Evolutionary conservation across 2,888 invertebrate species (phyloP).

Genomic region (Drosophila anceps): DNA sequence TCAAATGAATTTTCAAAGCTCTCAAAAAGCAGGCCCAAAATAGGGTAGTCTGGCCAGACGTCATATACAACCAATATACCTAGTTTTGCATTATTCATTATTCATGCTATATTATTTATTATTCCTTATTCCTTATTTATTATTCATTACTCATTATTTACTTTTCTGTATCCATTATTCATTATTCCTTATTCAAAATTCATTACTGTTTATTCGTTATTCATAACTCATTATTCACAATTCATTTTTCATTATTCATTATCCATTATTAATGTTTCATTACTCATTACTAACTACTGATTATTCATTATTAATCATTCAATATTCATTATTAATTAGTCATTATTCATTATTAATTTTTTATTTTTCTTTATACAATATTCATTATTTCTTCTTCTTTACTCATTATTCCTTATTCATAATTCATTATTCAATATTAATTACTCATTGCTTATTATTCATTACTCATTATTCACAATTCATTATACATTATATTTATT

Average conservation of each 20-base stretch:
- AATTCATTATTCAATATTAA: not conserved
- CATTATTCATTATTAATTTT: not conserved
- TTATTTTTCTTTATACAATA: not conserved
- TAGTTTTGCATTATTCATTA: not conserved
- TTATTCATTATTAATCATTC: not conserved
- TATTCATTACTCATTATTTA: not conserved
- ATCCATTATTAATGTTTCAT: not conserved
- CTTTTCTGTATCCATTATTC: not conserved
- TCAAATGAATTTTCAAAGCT: not conserved
- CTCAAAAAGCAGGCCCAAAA: not conserved
- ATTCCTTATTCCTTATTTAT: not conserved
- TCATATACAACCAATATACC: not conserved
- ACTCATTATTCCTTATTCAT: constrained; percentile 1
- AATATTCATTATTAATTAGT: not conserved
- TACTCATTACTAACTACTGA: not conserved
- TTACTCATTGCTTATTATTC: not conserved
- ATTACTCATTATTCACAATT: not conserved
- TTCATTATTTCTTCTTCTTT: not conserved
- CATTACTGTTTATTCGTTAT: not conserved
- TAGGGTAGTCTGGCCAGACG: not conserved
- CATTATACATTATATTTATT: not conserved
- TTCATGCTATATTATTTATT: not conserved
- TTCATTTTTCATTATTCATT: not conserved
- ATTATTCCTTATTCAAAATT: not conserved
- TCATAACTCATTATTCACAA: not conserved